Conservation (phyloP, 2,888 invertebrate species). For the Drosophila macrospina region DNA sequence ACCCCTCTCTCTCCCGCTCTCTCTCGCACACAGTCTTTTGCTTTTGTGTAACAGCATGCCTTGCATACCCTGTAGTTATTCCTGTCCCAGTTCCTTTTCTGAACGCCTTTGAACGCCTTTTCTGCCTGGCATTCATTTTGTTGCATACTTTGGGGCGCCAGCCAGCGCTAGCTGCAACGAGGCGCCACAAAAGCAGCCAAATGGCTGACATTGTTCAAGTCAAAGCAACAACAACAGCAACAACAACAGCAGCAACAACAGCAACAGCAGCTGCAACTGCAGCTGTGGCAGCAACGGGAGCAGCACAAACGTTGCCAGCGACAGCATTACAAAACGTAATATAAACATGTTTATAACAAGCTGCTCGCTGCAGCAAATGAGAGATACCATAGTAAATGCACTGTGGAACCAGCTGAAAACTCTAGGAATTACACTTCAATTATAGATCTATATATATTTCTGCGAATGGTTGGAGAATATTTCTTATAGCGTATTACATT, state of each 20-base stretch:
- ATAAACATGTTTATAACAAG: conserved; percentile 54
- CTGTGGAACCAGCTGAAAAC: conserved; percentile 7
- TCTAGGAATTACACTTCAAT: background rate
- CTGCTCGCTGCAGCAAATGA: conserved; percentile 10
- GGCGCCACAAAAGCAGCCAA: conserved; percentile 59
- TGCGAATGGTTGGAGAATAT: too few relatives aligned
- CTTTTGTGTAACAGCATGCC: too few relatives aligned
- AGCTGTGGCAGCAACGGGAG: conserved; percentile 5
- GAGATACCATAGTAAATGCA: conserved; percentile 6
- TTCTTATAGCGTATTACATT: too few relatives aligned
- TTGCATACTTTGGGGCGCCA: conserved; percentile 45
- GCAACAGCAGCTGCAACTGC: conserved; percentile 14
- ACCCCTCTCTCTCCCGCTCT: too few relatives aligned
- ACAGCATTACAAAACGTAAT: conserved; percentile 46
- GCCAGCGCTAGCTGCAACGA: conserved; percentile 16
- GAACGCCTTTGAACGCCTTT: conserved; percentile 1
- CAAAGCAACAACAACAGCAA: conserved; percentile 51
- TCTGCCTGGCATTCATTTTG: conserved; percentile 8
- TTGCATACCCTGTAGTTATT: conserved; percentile 8
- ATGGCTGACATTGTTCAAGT: conserved; percentile 76
- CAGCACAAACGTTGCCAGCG: background rate
- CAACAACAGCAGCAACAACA: conserved; percentile 22
- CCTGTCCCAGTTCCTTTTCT: conserved; percentile 26
- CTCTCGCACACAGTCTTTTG: too few relatives aligned
- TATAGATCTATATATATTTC: too few relatives aligned